A percentile compares a stretch with the other conserved stretches of the same genome.
Conservation (phyloP, 2,113 vertebrate species). For the Ia io region DNA sequence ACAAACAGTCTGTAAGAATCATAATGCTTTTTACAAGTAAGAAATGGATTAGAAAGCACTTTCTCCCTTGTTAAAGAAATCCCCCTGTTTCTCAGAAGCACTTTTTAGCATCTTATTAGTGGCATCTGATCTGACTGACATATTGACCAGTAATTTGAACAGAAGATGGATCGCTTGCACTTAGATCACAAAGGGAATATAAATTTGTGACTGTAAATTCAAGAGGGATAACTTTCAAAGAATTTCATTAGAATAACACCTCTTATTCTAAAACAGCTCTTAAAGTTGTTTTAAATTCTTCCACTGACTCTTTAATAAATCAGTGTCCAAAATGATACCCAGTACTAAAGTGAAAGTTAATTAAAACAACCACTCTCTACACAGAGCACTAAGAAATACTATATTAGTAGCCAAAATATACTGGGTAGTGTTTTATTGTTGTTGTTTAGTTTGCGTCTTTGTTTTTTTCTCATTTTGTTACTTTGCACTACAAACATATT, state of each 20-base stretch:
- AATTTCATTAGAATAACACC: slow-evolving; percentile 70
- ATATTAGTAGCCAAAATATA: not conserved
- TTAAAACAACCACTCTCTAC: not conserved
- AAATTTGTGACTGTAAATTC: slow-evolving; percentile 71
- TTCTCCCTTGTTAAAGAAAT: slow-evolving; percentile 84
- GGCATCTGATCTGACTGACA: slow-evolving; percentile 83
- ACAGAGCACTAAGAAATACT: not conserved
- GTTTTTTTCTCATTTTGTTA: not conserved
- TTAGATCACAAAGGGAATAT: slow-evolving; percentile 82
- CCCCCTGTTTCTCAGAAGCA: slow-evolving; percentile 78
- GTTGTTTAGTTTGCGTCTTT: not conserved
- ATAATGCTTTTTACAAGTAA: slow-evolving; percentile 81
- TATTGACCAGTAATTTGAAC: slow-evolving; percentile 83
- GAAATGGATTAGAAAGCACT: slow-evolving; percentile 84
- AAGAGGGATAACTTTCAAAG: slow-evolving; percentile 75
- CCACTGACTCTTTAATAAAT: slow-evolving; percentile 57
- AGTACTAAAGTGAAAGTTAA: not conserved
- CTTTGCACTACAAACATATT: not conserved
- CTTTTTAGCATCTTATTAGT: slow-evolving; percentile 83
- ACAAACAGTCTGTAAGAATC: slow-evolving; percentile 76
- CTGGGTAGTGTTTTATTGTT: not conserved
- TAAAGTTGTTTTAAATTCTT: slow-evolving; percentile 32
- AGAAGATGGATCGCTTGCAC: slow-evolving; percentile 78
- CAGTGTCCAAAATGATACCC: not conserved
- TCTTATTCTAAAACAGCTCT: slow-evolving; percentile 65